Percentiles rank a stretch among this genome's conserved stretches.
phyloP scores from a whole-genome alignment of 2,113 vertebrate species.

The Hassar affinis region DNA sequence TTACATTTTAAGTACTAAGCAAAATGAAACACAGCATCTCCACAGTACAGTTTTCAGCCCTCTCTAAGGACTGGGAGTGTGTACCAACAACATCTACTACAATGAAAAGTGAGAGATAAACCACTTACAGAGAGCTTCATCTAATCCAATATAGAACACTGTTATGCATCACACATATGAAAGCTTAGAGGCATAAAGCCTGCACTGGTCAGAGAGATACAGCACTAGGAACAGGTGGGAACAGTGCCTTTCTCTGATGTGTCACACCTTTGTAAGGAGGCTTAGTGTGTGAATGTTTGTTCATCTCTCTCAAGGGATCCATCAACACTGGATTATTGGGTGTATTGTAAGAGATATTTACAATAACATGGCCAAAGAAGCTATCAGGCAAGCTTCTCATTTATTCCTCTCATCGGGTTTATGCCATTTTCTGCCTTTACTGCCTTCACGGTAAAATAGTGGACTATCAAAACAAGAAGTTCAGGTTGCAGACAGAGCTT shows the following conservation, averaged over 20 bases:
- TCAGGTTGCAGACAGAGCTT: neutral
- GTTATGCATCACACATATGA: neutral
- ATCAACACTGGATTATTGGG: neutral
- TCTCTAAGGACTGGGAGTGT: neutral
- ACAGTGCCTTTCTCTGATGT: neutral
- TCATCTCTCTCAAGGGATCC: neutral
- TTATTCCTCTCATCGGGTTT: neutral
- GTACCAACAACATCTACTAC: neutral
- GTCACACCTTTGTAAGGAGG: neutral
- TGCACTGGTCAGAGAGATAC: neutral
- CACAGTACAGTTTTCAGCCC: neutral
- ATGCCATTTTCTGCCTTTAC: neutral
- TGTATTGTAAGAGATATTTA: neutral
- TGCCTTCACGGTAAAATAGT: neutral
- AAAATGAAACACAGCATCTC: neutral
- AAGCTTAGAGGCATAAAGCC: neutral
- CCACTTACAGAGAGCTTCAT: neutral
- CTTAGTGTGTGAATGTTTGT: slow-evolving; percentile 3
- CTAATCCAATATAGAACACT: slow-evolving; percentile 2
- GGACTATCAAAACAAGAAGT: neutral
- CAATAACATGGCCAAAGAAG: neutral
- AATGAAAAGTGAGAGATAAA: neutral
- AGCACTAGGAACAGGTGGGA: slow-evolving; percentile 7
- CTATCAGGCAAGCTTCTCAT: neutral
- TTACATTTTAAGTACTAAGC: too few species aligned